Evolutionary conservation across 2,888 invertebrate genomes (phyloP).

Genomic region (Cyrtodaria siliqua): DNA sequence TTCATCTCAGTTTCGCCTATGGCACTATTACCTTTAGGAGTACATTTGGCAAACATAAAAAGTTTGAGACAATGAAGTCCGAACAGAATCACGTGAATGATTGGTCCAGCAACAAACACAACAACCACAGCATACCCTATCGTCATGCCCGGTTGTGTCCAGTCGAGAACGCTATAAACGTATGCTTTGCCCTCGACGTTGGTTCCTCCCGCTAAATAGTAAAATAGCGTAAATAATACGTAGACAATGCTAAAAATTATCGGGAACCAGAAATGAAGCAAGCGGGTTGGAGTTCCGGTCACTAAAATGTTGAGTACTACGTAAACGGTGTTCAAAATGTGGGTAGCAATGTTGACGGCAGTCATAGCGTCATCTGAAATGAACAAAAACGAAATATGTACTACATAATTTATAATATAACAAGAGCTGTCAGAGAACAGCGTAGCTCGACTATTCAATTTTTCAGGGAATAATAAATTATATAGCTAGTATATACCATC

Average conservation of each 20-base stretch:
- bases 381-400: too few species aligned
- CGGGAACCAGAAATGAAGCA: slow-evolving; percentile 71
- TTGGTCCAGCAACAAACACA: slow-evolving; percentile 65
- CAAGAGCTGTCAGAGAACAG: too few species aligned
- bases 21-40: too few species aligned
- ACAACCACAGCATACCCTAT: slow-evolving; percentile 52
- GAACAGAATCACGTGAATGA: slow-evolving; percentile 60
- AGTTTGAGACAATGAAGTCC: slow-evolving; percentile 45
- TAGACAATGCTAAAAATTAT: slow-evolving; percentile 74
- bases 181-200: slow-evolving; percentile 89
- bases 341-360: slow-evolving; percentile 64
- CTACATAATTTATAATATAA: too few species aligned
- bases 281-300: slow-evolving; percentile 68
- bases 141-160: slow-evolving; percentile 61
- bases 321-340: slow-evolving; percentile 71
- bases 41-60: too few species aligned
- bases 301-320: slow-evolving; percentile 70
- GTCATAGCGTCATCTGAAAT: too few species aligned
- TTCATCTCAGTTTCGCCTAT: too few species aligned
- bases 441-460: too few species aligned
- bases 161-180: slow-evolving; percentile 92
- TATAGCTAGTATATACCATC: too few species aligned
- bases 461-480: too few species aligned
- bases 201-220: slow-evolving; percentile 90
- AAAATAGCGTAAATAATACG: slow-evolving; percentile 89